phyloP scores from a whole-genome alignment of 2,797 vertebrate genomes.

The Lacerta agilis region DNA sequence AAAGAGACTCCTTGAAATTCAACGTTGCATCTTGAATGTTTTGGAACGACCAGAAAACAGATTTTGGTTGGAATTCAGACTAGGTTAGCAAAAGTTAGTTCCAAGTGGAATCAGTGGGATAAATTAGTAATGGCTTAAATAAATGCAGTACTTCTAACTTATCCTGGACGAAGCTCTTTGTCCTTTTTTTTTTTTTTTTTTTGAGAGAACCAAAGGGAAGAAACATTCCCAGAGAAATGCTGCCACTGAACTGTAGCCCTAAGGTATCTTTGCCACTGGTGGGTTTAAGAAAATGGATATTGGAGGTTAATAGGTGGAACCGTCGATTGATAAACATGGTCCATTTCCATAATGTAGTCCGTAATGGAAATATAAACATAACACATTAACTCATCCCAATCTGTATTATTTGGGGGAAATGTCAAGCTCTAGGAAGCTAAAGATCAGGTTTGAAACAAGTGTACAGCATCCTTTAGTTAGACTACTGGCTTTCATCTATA shows the following conservation, averaged over 20 bases:
- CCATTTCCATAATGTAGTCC: background rate
- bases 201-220: background rate
- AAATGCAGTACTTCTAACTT: background rate
- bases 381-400: background rate
- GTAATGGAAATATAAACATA: background rate
- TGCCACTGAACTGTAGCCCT: fast-evolving
- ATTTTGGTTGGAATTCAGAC: background rate
- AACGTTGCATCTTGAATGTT: fast-evolving
- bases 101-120: background rate
- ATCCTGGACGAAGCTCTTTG: background rate
- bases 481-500: background rate
- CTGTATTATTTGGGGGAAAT: background rate
- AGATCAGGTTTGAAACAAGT: background rate
- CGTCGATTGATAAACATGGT: background rate
- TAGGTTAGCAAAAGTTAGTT: background rate
- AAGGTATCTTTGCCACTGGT: background rate
- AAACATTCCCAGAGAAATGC: background rate
- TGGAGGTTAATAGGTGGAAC: background rate
- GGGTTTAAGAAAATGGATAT: background rate
- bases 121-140: background rate
- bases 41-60: too few species aligned
- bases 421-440: background rate
- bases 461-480: background rate
- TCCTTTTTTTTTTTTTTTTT: background rate
- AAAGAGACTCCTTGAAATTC: background rate